These are phyloP conservation scores for Cephus pulcher DNA, from an alignment of 2,888 invertebrate genomes.

Conservation along the genomic window DNA sequence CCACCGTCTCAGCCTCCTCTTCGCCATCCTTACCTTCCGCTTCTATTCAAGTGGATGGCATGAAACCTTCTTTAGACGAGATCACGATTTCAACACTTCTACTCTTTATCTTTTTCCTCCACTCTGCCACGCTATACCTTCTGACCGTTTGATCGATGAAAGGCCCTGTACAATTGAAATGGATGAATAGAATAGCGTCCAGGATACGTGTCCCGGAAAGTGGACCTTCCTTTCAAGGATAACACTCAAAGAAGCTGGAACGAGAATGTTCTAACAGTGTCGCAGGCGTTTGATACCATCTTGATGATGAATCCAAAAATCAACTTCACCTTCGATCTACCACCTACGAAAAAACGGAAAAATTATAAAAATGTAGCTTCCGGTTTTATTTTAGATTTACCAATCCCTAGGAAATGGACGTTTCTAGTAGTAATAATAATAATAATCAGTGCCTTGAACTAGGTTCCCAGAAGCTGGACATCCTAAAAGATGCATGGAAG, in stretches of 20 bases:
- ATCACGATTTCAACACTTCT: neutral
- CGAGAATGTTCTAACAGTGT: neutral
- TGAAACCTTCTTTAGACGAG: conserved; percentile 32
- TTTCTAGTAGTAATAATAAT: neutral
- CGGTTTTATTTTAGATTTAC: neutral
- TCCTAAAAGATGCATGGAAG: neutral
- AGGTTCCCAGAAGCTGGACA: neutral
- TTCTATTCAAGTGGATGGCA: conserved; percentile 52
- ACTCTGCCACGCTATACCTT: neutral
- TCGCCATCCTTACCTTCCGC: conserved; percentile 28
- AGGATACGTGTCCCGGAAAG: conserved; percentile 5
- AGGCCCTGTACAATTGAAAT: neutral
- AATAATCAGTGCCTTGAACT: neutral
- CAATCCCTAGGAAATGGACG: neutral
- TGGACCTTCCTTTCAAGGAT: conserved; percentile 2
- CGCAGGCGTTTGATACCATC: neutral
- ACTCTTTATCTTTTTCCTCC: neutral
- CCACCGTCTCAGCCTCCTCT: conserved; percentile 28
- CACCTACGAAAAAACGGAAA: neutral
- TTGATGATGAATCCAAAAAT: neutral
- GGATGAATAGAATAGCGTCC: neutral
- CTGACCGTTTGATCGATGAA: conserved; percentile 18
- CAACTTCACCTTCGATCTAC: neutral
- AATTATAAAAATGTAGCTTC: neutral
- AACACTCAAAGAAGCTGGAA: neutral